Conservation (phyloP, 2,888 invertebrate genomes). For the Ophion costatus region DNA sequence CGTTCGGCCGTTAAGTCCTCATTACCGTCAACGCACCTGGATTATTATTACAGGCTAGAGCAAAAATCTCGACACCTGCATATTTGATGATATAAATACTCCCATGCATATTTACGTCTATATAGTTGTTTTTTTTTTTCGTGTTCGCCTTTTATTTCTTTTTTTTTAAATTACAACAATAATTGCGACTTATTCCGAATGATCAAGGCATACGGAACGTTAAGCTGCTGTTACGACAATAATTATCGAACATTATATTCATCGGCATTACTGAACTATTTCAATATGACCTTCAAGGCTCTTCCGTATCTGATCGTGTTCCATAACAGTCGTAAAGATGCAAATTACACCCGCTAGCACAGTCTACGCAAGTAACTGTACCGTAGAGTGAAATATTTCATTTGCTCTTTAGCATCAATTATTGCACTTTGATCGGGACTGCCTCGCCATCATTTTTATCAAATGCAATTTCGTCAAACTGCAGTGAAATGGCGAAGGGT, state of each 20-base stretch:
- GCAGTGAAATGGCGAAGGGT: conserved; percentile 21
- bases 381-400: conserved; percentile 55
- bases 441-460: conserved; percentile 29
- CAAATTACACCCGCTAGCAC: conserved; percentile 45
- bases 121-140: background rate
- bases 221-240: conserved; percentile 28
- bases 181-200: conserved; percentile 56
- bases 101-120: background rate
- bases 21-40: conserved; percentile 24
- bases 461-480: conserved; percentile 29
- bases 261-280: conserved; percentile 63
- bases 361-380: conserved; percentile 29
- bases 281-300: conserved; percentile 68
- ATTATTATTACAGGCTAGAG: conserved; percentile 25
- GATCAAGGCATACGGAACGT: conserved; percentile 50
- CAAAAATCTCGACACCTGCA: conserved; percentile 54
- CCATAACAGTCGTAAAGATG: conserved; percentile 62
- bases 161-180: conserved; percentile 48
- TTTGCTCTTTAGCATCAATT: conserved; percentile 27
- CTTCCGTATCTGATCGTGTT: conserved; percentile 67
- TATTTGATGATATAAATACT: conserved; percentile 25
- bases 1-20: conserved; percentile 30
- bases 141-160: background rate
- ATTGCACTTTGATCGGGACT: conserved; percentile 10
- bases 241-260: conserved; percentile 56